Evolutionary conservation across 1,140 invertebrate species (phyloP), one percentile per base, ranked within the genome.

Genomic region (Anadara kagoshimensis): DNA sequence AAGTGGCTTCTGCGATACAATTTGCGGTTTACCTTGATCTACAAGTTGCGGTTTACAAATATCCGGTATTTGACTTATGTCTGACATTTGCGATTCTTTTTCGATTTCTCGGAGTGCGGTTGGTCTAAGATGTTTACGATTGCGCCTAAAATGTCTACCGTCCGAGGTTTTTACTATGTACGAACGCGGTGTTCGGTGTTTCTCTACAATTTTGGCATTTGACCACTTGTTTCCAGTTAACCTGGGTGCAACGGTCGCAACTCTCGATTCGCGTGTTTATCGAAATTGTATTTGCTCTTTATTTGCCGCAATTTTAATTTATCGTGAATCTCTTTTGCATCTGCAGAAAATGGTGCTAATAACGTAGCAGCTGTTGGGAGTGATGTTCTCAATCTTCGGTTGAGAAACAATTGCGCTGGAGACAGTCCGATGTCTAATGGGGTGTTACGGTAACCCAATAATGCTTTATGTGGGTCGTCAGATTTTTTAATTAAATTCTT

Each of bases 381-480:
- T 24, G 26, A 14, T 10, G 58, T 61, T 53, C 54, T 69, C 24
- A 69, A 16, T 29, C 67, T 14, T 1, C 67, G 56, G 45, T 45
- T 45, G 51, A 58, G 29, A 36, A 69, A 69, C 12, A 69, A 45
- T 51, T 69, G 67, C 49, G 67, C 54, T 36, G 29, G 67, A 8
- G 54, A 69, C 5, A 45, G 18, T 58, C 43, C 24, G n/a, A 36
- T 59, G 5, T 69, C 54, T n/a, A 59, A 49, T 61, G 36, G n/a
- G 14, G 67, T 69, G 36, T 69, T 69, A 22, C 67, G 20, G 26
- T 66, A 68, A 26, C 26, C 41, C 29, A 45, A 29, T 24, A 68
- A n/a, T 57, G 69, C 69, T 20, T 58, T 68, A 43, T 44, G 58
- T 43, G 53, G 56, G n/a, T 54, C 64, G 5, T 43, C 7, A n/a